Percentiles rank a stretch among this genome's conserved stretches.
Evolutionary conservation across 1,140 invertebrate species (phyloP).

Genomic region (Bilobella aurantiaca): DNA sequence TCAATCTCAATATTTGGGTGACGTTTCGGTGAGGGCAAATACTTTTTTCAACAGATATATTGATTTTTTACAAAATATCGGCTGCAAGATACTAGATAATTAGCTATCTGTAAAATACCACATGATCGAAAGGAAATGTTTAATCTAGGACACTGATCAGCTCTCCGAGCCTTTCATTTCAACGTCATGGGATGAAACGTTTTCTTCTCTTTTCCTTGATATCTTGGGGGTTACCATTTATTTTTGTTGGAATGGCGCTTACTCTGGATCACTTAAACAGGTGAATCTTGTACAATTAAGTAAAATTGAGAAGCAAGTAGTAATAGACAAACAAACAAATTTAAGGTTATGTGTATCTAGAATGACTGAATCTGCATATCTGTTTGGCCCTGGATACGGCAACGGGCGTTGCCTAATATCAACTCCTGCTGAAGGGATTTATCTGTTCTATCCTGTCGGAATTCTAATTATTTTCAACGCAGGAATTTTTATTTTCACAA

Average conservation of each 20-base stretch:
- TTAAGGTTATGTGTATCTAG: too few species aligned
- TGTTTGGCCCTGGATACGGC: conserved; percentile 5
- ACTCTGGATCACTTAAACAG: conserved; percentile 6
- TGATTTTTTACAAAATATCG: too few species aligned
- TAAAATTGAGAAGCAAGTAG: too few species aligned
- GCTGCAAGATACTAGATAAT: too few species aligned
- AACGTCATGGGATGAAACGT: conserved; percentile 1
- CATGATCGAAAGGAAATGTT: neutral
- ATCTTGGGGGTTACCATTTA: conserved; percentile 14
- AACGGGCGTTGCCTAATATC: conserved; percentile 4
- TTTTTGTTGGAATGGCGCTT: conserved; percentile 8
- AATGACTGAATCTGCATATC: too few species aligned
- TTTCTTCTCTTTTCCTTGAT: conserved; percentile 15
- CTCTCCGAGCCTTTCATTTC: neutral
- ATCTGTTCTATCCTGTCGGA: conserved; percentile 21
- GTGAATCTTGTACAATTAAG: too few species aligned
- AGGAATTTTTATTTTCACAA: conserved; percentile 19
- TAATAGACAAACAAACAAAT: too few species aligned
- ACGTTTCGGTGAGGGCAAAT: conserved; percentile 29
- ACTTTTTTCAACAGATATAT: too few species aligned
- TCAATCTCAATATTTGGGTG: conserved; percentile 17
- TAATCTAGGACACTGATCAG: neutral
- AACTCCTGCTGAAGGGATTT: conserved; percentile 4
- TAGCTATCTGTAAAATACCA: too few species aligned
- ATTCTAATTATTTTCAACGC: conserved; percentile 16